phyloP scores from a whole-genome alignment of 2,888 invertebrate genomes.

The Nomada ferruginata region DNA sequence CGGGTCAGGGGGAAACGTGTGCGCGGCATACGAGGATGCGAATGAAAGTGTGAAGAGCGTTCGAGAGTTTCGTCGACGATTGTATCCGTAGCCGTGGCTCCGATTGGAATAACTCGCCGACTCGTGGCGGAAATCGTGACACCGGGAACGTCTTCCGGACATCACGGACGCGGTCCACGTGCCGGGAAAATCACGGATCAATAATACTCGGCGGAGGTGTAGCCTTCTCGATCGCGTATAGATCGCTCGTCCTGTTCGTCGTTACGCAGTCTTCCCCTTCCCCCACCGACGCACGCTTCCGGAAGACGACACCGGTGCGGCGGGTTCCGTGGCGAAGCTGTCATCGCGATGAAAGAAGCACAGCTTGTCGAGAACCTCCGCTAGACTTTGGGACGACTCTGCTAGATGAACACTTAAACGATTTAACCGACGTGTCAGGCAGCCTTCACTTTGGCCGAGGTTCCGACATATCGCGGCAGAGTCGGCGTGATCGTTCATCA shows the following conservation, averaged over 20 bases:
- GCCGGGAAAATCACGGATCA: background rate
- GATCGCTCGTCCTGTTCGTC: conserved; percentile 12
- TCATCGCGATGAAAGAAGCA: conserved; percentile 3
- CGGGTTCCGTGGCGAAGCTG: conserved; percentile 17
- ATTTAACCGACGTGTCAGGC: conserved; percentile 48
- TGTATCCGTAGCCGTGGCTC: conserved; percentile 9
- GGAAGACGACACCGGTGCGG: conserved; percentile 15
- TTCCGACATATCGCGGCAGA: conserved; percentile 75
- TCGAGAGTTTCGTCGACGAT: background rate
- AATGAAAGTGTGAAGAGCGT: background rate
- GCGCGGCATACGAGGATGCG: conserved; percentile 2
- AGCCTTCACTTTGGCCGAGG: conserved; percentile 83
- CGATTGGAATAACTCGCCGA: background rate
- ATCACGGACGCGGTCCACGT: background rate
- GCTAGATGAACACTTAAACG: conserved; percentile 51
- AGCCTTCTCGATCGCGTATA: background rate
- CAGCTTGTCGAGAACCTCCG: conserved; percentile 81
- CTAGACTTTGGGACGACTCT: conserved; percentile 78
- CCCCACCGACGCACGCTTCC: conserved; percentile 2
- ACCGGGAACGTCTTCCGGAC: conserved; percentile 15
- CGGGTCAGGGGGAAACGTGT: conserved; percentile 14
- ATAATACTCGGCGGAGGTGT: background rate
- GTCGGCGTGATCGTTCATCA: conserved; percentile 53
- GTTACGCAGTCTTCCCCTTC: conserved; percentile 46
- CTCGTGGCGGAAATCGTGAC: conserved; percentile 4